Conservation (phyloP, 2,113 vertebrate genomes). For the Nannospalax galili region DNA sequence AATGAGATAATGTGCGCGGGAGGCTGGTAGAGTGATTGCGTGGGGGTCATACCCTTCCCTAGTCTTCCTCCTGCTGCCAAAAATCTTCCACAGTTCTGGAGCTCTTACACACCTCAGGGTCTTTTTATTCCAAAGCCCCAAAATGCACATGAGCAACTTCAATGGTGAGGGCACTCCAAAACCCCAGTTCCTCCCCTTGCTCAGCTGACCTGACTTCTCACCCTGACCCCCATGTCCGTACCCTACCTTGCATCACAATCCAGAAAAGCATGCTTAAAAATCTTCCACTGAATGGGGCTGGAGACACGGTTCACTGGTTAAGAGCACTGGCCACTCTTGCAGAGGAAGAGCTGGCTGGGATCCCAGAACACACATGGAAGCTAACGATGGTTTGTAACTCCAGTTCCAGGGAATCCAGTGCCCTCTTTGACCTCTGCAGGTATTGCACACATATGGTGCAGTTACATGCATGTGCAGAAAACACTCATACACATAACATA, state of each 20-base stretch:
- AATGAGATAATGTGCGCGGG: not conserved
- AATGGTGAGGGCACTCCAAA: not conserved
- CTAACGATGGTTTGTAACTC: too few species aligned
- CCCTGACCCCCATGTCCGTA: not conserved
- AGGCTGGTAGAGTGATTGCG: not conserved
- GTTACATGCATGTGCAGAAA: too few species aligned
- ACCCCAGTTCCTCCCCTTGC: not conserved
- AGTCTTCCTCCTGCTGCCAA: not conserved
- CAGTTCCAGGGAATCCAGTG: too few species aligned
- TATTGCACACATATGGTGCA: too few species aligned
- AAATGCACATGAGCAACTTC: not conserved
- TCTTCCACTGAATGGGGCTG: not conserved
- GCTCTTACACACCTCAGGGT: not conserved
- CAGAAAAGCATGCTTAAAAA: not conserved
- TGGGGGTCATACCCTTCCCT: accelerated
- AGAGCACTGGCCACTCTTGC: too few species aligned
- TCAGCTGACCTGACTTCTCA: not conserved
- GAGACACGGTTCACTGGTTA: too few species aligned
- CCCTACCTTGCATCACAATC: not conserved
- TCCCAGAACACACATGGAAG: too few species aligned
- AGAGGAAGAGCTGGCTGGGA: too few species aligned
- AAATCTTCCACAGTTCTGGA: not conserved
- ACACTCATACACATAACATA: too few species aligned
- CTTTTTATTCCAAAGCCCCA: not conserved
- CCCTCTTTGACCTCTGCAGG: too few species aligned